Evolutionary conservation across 2,797 vertebrate species (phyloP), one percentile per base, ranked within the genome.

Genomic region (Ispidina lecontei): DNA sequence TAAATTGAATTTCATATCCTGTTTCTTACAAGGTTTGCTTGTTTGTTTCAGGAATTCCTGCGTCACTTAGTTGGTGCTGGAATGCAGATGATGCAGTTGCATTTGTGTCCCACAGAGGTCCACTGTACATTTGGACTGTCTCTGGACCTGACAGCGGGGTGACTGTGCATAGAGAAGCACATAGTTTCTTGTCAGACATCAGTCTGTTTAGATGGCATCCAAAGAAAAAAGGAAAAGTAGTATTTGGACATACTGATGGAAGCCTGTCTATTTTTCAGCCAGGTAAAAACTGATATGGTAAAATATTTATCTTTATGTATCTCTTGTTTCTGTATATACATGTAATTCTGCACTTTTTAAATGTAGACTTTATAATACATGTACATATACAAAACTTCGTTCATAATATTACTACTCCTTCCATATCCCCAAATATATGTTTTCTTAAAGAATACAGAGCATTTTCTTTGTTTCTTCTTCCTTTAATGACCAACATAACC

Each of bases 261-360:
- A 99, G 99, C 93, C 96, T 99, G 25, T 99, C 99, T 15, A 88
- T 99, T 93, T 99, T 99, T 93, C 99, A 99, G 82, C 98, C 99
- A 97, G 99, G 99, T 99, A 97, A 97, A 93, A 91, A 58, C 60
- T 41, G 62, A 47, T 63, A 39, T 3, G 26, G 6, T 81, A 68
- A 84, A 86, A 41, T 65, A 60, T 13, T 20, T 44, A 8, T 29
- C 28, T 75, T 25, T 13, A 14, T 33, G 7, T 49, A 49, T 26
- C 5, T 56, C 4, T 47, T 70, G 4, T 78, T 18, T 88, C 6
- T 69, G 5, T 52, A 7, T 59, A 12, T 14, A 8, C 3, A 2
- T 59, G 16, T 31, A 62, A 68, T 68, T 76, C 25, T 84, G 14
- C 25, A 35, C 14, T 19, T 55, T 25, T 25, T 26, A 25, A 7